Percentiles rank a stretch among this genome's conserved stretches.
These are phyloP conservation scores for Thymelicus sylvestris DNA, from an alignment of 2,888 invertebrate genomes.

Conservation along the genomic window DNA sequence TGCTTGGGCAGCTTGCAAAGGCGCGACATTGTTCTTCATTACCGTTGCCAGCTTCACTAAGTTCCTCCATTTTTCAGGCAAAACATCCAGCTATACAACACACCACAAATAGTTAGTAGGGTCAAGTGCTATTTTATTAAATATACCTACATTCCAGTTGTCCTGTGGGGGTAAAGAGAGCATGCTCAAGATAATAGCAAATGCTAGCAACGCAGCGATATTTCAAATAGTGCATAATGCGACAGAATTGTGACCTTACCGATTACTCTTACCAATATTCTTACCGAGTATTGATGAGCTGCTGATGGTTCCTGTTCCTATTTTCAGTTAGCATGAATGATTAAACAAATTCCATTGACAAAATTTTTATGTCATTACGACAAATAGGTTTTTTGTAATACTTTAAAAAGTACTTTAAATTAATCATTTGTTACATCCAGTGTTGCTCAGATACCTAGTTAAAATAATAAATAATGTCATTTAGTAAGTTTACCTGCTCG, in stretches of 20 bases:
- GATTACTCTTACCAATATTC: constrained; percentile 70
- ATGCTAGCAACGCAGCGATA: constrained; percentile 1
- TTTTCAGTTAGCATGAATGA: constrained; percentile 4
- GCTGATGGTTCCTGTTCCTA: constrained; percentile 48
- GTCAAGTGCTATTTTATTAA: not conserved
- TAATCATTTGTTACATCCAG: too few species aligned
- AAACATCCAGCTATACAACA: constrained; percentile 84
- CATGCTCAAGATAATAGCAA: constrained; percentile 30
- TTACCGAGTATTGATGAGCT: constrained; percentile 65
- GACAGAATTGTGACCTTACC: constrained; percentile 24
- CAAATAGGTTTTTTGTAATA: too few species aligned
- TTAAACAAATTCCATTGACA: constrained; percentile 11
- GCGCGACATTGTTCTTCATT: constrained; percentile 93
- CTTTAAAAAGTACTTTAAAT: constrained; percentile 23
- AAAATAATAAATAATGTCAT: too few species aligned
- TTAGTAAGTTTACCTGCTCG: constrained; percentile 83
- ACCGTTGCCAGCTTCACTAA: constrained; percentile 93
- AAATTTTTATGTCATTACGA: not conserved
- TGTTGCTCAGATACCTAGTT: too few species aligned
- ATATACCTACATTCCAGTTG: constrained; percentile 11
- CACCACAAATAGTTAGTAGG: constrained; percentile 5
- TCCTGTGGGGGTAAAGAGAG: constrained; percentile 10
- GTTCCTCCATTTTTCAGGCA: constrained; percentile 95
- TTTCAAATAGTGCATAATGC: not conserved
- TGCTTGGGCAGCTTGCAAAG: constrained; percentile 95